These are phyloP conservation scores for Stegastes partitus DNA, from an alignment of 2,113 vertebrate species.

Conservation along the genomic window DNA sequence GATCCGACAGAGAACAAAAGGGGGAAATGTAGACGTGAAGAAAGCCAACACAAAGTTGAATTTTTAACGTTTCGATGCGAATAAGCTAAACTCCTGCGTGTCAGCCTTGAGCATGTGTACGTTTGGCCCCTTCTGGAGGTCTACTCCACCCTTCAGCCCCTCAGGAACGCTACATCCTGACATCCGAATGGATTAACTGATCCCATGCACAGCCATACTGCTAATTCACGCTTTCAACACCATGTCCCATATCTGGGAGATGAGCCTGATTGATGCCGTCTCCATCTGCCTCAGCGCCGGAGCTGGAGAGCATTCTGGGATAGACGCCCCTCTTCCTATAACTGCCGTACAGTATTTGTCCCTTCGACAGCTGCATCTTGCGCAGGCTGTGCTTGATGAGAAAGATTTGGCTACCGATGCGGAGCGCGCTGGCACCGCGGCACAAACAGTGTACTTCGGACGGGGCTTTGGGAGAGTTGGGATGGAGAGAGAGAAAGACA, in stretches of 20 bases:
- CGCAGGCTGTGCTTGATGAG: slow-evolving; percentile 61
- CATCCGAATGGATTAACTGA: slow-evolving; percentile 48
- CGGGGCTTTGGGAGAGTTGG: slow-evolving; percentile 57
- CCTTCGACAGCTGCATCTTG: slow-evolving; percentile 72
- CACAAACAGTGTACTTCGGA: slow-evolving; percentile 54
- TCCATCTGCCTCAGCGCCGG: slow-evolving; percentile 58
- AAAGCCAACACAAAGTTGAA: slow-evolving; percentile 5
- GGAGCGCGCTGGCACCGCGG: slow-evolving; percentile 53
- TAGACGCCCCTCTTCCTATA: slow-evolving; percentile 49
- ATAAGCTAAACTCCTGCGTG: slow-evolving; percentile 2
- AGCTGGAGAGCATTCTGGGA: slow-evolving; percentile 57
- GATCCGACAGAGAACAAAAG: slow-evolving; percentile 24
- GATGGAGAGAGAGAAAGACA: slow-evolving; percentile 65
- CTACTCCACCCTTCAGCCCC: background rate
- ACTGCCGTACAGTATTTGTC: slow-evolving; percentile 50
- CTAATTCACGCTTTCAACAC: slow-evolving; percentile 68
- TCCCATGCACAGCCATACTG: slow-evolving; percentile 39
- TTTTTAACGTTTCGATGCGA: slow-evolving; percentile 23
- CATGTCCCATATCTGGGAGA: slow-evolving; percentile 54
- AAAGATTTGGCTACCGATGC: slow-evolving; percentile 61
- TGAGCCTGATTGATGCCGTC: slow-evolving; percentile 63
- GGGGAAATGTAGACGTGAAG: slow-evolving; percentile 18
- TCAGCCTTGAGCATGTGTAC: slow-evolving; percentile 1
- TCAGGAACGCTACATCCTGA: slow-evolving; percentile 34
- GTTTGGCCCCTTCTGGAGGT: slow-evolving; percentile 14